Evolutionary conservation across 2,888 invertebrate genomes (phyloP).

Genomic region (Eudasyphora cyanicolor): DNA sequence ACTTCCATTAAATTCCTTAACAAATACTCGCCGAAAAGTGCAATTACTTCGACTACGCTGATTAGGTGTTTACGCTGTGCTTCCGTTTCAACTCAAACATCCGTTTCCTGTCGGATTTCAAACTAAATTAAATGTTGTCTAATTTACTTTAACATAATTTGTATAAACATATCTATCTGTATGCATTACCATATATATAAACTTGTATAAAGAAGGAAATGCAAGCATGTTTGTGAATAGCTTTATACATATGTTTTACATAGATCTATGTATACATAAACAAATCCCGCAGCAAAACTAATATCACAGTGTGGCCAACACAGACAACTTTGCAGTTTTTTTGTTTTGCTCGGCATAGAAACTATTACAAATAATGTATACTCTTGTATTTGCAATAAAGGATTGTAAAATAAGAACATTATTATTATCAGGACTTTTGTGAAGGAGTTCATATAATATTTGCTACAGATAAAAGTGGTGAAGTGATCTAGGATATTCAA

Average conservation of each 20-base stretch:
- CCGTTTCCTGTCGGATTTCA: slow-evolving; percentile 20
- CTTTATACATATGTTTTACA: slow-evolving; percentile 1
- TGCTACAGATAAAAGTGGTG: no score
- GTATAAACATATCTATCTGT: not conserved
- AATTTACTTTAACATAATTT: slow-evolving; percentile 63
- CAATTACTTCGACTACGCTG: not conserved
- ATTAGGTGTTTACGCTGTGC: not conserved
- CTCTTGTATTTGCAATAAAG: not conserved
- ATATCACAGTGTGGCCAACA: not conserved
- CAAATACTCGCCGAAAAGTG: no score
- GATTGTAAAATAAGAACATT: no score
- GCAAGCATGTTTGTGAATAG: not conserved
- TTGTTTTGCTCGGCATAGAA: not conserved
- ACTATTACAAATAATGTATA: not conserved
- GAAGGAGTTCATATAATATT: no score
- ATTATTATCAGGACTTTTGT: no score
- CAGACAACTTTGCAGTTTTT: not conserved
- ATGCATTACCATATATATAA: not conserved
- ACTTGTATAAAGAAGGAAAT: no score
- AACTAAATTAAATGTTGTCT: slow-evolving; percentile 64
- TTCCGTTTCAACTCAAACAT: not conserved
- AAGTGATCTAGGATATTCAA: no score
- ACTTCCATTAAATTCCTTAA: no score
- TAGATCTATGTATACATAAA: not conserved
- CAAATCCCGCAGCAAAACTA: not conserved